phyloP scores from a whole-genome alignment of 1,140 invertebrate species.

The Aphelenchoides fujianensis region DNA sequence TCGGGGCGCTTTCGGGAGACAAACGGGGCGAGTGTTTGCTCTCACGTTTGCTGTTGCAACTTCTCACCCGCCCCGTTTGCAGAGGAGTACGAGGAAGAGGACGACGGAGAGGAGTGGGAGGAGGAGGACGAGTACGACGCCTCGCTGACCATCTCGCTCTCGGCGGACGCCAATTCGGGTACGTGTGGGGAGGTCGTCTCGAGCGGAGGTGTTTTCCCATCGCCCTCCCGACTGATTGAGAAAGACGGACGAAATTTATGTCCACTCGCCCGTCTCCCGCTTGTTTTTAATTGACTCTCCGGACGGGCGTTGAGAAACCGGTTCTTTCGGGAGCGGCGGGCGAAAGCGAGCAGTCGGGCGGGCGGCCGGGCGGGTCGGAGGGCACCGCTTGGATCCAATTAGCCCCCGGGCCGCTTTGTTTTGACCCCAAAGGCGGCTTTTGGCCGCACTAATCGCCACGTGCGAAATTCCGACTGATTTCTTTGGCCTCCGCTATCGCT shows the following conservation, averaged over 20 bases:
- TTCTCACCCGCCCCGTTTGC: no score
- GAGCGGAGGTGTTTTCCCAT: background rate
- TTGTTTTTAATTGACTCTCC: background rate
- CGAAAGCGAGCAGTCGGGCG: background rate
- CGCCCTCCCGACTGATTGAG: background rate
- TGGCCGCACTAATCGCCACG: background rate
- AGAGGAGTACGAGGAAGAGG: constrained; percentile 25
- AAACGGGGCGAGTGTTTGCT: no score
- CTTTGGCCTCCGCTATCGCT: background rate
- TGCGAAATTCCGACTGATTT: background rate
- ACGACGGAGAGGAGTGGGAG: constrained; percentile 10
- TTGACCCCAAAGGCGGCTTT: constrained; percentile 13
- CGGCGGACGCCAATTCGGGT: background rate
- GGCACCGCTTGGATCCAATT: background rate
- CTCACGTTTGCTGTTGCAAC: no score
- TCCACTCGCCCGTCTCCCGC: background rate
- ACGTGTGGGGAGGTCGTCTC: background rate
- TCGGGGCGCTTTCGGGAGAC: no score
- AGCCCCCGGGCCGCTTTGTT: background rate
- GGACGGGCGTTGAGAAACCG: no score
- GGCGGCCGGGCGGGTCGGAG: background rate
- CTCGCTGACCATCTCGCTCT: constrained; percentile 19
- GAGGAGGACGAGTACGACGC: constrained; percentile 13
- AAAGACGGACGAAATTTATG: background rate
- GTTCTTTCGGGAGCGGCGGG: background rate